phyloP scores from a whole-genome alignment of 2,113 vertebrate genomes.

The Phocoena phocoena region DNA sequence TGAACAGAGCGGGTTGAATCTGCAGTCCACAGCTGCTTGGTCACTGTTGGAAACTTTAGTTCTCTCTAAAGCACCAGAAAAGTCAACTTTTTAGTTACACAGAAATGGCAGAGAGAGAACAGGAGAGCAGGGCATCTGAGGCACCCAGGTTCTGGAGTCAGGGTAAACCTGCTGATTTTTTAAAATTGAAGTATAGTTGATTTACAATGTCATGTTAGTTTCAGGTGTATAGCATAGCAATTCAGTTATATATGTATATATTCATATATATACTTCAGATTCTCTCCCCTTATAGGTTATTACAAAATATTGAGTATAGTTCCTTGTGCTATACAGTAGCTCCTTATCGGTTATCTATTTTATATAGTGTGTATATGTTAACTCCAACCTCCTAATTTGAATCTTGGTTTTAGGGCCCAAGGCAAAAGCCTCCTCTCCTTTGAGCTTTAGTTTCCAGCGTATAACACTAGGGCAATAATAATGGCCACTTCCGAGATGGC shows the following conservation, averaged over 20 bases:
- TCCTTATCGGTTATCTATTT: not conserved
- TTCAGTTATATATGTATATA: too few relatives aligned
- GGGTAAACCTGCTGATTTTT: not conserved
- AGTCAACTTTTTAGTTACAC: too few relatives aligned
- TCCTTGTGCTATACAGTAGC: not conserved
- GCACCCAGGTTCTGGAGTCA: too few relatives aligned
- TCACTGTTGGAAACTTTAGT: not conserved
- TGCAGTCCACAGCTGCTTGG: not conserved
- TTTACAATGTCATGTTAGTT: too few relatives aligned
- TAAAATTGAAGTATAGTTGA: too few relatives aligned
- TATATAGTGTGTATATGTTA: not conserved
- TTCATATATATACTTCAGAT: too few relatives aligned
- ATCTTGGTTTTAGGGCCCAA: not conserved
- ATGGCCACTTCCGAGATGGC: not conserved
- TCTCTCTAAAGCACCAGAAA: not conserved
- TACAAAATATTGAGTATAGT: not conserved
- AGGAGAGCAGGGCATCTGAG: accelerated
- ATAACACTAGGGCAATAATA: accelerated
- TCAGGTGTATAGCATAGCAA: too few relatives aligned
- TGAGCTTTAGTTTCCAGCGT: not conserved
- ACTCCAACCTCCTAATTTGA: not conserved
- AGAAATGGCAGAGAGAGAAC: too few relatives aligned
- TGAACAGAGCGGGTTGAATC: not conserved
- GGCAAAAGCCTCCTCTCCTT: not conserved
- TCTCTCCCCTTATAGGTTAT: not conserved